Percentiles rank a stretch among this genome's conserved stretches.
Evolutionary conservation across 2,888 invertebrate genomes (phyloP).

Genomic region (Melitaea athalia): DNA sequence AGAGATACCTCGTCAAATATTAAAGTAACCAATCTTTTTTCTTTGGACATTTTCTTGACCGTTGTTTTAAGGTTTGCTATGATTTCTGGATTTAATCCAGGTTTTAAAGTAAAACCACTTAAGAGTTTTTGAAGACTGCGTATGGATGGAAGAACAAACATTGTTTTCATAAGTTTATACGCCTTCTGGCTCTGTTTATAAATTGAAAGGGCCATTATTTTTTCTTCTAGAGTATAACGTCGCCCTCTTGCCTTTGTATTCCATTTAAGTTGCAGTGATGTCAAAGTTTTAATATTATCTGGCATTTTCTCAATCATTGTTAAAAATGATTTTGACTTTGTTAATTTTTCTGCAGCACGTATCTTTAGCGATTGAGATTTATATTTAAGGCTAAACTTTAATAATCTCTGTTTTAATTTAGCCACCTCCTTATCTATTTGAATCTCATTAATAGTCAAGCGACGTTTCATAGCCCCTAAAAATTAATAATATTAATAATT

Average conservation of each 20-base stretch:
- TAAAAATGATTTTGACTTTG: not conserved
- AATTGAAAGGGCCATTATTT: slow-evolving; percentile 1
- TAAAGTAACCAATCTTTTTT: slow-evolving; percentile 12
- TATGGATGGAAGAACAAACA: slow-evolving; percentile 1
- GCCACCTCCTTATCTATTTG: not conserved
- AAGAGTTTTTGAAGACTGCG: slow-evolving; percentile 1
- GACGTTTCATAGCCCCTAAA: not conserved
- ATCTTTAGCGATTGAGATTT: not conserved
- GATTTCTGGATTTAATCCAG: slow-evolving; percentile 7
- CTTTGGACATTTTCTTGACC: slow-evolving; percentile 6
- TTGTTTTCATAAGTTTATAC: not conserved
- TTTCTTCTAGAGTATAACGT: slow-evolving; percentile 1
- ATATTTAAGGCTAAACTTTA: not conserved
- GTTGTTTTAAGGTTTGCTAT: slow-evolving; percentile 1
- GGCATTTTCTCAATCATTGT: slow-evolving; percentile 3
- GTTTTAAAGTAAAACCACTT: slow-evolving; percentile 1
- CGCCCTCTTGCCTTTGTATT: not conserved
- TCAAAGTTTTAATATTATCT: slow-evolving; percentile 2
- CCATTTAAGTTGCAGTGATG: not conserved
- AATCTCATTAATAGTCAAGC: not conserved
- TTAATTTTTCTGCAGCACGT: not conserved
- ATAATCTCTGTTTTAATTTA: not conserved
- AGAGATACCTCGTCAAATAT: slow-evolving; percentile 27
- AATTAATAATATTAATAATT: not conserved
- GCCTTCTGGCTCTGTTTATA: not conserved